Conservation (phyloP, 2,797 vertebrate species). For the Otus scops region DNA sequence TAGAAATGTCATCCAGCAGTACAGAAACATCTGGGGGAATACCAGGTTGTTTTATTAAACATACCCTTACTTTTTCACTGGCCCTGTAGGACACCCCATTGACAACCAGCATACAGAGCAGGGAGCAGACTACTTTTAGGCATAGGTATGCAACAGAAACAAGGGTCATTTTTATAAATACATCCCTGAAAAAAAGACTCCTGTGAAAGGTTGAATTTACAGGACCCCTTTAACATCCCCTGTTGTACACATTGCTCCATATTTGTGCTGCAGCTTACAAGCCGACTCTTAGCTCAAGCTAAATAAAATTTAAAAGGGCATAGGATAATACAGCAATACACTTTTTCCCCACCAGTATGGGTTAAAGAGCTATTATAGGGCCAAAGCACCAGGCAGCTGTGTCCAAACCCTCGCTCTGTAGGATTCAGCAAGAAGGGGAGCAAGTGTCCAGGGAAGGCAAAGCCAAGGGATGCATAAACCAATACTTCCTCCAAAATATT, state of each 20-base stretch:
- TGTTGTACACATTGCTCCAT: not conserved
- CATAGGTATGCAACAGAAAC: not conserved
- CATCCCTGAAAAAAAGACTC: not conserved
- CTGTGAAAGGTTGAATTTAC: not conserved
- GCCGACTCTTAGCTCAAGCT: not conserved
- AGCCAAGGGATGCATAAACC: not conserved
- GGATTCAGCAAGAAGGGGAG: not conserved
- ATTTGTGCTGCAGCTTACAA: not conserved
- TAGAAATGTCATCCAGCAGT: not conserved
- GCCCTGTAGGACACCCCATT: not conserved
- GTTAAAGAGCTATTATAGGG: not conserved
- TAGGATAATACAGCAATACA: not conserved
- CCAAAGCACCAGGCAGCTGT: not conserved
- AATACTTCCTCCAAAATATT: not conserved
- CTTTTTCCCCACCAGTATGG: not conserved
- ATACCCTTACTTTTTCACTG: not conserved
- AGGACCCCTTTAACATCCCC: not conserved
- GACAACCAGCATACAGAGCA: not conserved
- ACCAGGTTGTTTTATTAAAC: slow-evolving; percentile 9
- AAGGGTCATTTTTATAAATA: not conserved
- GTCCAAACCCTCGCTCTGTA: not conserved
- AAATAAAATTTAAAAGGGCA: not conserved
- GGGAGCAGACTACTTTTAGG: not conserved
- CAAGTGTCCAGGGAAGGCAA: not conserved
- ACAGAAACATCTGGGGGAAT: not conserved